These are phyloP conservation scores for Agriopis aurantiaria DNA, from an alignment of 2,888 invertebrate species.

Conservation along the genomic window DNA sequence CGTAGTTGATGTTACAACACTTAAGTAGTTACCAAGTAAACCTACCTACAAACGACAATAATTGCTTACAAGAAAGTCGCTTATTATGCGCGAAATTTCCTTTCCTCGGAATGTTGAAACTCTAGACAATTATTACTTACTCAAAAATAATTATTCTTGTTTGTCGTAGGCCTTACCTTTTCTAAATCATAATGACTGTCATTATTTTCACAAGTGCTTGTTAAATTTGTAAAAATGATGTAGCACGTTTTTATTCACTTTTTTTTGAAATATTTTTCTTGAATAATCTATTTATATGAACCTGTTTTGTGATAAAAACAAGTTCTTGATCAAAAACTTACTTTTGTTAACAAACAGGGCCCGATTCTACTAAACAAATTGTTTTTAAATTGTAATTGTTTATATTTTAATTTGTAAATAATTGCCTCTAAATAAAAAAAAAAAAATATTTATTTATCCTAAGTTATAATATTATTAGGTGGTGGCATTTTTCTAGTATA, in stretches of 20 bases:
- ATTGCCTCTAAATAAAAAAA: no score
- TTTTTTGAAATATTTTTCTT: not conserved
- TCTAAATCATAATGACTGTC: not conserved
- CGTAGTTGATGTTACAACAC: not conserved
- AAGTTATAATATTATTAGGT: no score
- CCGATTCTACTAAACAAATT: no score
- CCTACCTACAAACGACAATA: not conserved
- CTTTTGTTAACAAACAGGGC: no score
- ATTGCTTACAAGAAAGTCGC: not conserved
- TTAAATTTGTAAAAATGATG: no score
- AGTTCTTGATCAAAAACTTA: no score
- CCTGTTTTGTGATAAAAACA: no score
- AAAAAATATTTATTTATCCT: no score
- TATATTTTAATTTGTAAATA: no score
- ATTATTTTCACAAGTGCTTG: slow-evolving; percentile 1
- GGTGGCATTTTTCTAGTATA: no score
- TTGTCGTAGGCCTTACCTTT: not conserved
- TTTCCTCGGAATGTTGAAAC: not conserved
- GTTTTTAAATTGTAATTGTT: no score
- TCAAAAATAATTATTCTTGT: not conserved
- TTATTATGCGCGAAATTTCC: not conserved
- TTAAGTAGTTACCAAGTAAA: not conserved
- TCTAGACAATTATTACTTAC: not conserved
- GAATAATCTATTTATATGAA: not conserved
- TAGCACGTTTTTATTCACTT: not conserved